Evolutionary conservation across 2,113 vertebrate species (phyloP).

Genomic region (Ceuthmochares aereus): DNA sequence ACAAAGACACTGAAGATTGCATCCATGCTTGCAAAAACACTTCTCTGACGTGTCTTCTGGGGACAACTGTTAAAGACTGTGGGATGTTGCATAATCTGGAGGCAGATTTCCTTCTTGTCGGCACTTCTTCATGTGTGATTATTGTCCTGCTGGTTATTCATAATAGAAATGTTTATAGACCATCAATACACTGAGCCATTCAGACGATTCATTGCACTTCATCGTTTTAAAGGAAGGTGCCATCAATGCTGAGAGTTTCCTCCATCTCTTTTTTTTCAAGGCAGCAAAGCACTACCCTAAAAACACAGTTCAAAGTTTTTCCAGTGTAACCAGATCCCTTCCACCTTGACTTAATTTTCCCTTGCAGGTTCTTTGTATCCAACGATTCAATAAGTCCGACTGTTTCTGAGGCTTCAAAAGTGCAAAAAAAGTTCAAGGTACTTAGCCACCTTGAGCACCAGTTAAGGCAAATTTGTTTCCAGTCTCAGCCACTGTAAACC

Average conservation of each 20-base stretch:
- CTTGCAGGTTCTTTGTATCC: slow-evolving; percentile 55
- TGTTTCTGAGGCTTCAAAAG: slow-evolving; percentile 75
- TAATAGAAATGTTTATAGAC: slow-evolving; percentile 80
- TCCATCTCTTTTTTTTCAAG: slow-evolving; percentile 21
- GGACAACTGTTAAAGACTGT: not conserved
- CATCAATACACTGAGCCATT: slow-evolving; percentile 46
- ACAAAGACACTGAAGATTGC: not conserved
- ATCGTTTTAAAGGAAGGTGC: slow-evolving; percentile 60
- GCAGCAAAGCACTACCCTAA: not conserved
- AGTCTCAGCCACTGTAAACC: slow-evolving; percentile 89
- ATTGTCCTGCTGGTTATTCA: slow-evolving; percentile 69
- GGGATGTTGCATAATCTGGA: slow-evolving; percentile 49
- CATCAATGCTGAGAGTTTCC: slow-evolving; percentile 18
- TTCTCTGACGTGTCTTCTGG: not conserved
- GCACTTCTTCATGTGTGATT: slow-evolving; percentile 53
- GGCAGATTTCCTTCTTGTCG: slow-evolving; percentile 48
- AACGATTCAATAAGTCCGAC: slow-evolving; percentile 2
- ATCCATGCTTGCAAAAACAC: not conserved
- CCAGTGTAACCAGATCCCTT: slow-evolving; percentile 59
- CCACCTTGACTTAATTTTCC: slow-evolving; percentile 16
- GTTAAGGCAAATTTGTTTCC: slow-evolving; percentile 77
- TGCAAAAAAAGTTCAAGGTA: slow-evolving; percentile 76
- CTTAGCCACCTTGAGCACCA: slow-evolving; percentile 41
- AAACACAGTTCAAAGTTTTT: slow-evolving; percentile 27
- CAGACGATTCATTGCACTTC: slow-evolving; percentile 73